These are phyloP conservation scores for Paratrypauchen microcephalus DNA, from an alignment of 2,797 vertebrate genomes.

Conservation along the genomic window DNA sequence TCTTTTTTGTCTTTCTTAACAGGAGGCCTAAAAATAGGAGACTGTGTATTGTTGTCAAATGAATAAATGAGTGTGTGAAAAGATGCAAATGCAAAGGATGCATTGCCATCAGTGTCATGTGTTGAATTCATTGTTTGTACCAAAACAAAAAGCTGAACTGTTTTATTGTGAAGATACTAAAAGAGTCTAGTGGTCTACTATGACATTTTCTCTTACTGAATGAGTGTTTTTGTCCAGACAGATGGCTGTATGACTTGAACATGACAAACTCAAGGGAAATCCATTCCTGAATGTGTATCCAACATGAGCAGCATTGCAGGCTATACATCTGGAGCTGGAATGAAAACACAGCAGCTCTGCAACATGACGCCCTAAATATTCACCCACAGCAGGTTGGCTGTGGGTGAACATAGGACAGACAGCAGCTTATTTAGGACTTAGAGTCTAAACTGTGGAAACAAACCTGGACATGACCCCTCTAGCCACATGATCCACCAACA, in stretches of 20 bases:
- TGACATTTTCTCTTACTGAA: slow-evolving; percentile 35
- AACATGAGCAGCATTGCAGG: slow-evolving; percentile 37
- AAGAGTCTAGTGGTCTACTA: neutral
- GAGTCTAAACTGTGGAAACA: neutral
- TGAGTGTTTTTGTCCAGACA: slow-evolving; percentile 47
- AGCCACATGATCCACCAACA: neutral
- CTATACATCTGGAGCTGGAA: slow-evolving; percentile 64
- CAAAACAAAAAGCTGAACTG: neutral
- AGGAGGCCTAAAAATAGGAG: neutral
- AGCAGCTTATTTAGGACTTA: slow-evolving; percentile 11
- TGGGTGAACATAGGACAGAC: neutral
- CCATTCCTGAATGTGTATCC: slow-evolving; percentile 59
- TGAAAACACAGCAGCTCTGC: slow-evolving; percentile 54
- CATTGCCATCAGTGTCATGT: neutral
- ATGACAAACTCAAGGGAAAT: slow-evolving; percentile 54
- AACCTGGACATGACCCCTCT: neutral
- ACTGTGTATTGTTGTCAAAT: neutral
- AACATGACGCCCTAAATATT: slow-evolving; percentile 38
- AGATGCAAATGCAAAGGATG: neutral
- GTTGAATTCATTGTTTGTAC: neutral
- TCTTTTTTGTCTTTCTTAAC: no score
- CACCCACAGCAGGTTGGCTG: neutral
- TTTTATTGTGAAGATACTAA: neutral
- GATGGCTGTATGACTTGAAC: slow-evolving; percentile 60
- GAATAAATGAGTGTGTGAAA: neutral